Base-by-base conservation (phyloP, 2,113 vertebrate genomes). In the Procavia capensis region DNA sequence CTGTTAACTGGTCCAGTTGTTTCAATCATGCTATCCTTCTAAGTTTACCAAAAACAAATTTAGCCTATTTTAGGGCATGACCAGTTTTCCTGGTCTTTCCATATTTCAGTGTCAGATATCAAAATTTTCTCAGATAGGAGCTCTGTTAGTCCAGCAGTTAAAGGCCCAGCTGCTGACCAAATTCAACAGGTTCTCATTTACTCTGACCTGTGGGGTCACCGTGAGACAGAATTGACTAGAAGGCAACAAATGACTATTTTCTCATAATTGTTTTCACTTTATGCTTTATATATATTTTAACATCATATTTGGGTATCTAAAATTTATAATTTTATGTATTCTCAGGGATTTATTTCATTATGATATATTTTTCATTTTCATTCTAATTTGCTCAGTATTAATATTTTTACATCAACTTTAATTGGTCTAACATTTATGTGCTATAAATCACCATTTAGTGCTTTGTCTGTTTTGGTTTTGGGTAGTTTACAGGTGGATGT, bases 1-100 rank as follows among this genome's bases (percentile, higher is more conserved):
- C 5, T 9, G 6, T 9, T 11, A 36, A 41, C 0, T 0, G 20
- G 20, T 68, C 22, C 29, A 13, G 3, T 1, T 5, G 29, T 50
- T 29, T 72, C 29, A 24, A 5, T 31, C 31, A 24, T 0, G 1
- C 2, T n/a, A 24, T 61, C 31, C 0, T 27, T 36, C 24, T 39
- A 13, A 5, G 27, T 16, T 72, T 31, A 19, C 41, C 54, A 78
- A 29, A 50, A 80, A 25, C 14, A 10, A 0, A 4, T n/a, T n/a
- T n/a, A 34, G 9, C 14, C 54, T 13, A 27, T 22, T 39, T 70
- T 63, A 4, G n/a, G 20, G 4, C 25, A 5, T 36, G 25, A 34
- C 47, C 41, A 4, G 39, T 45, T 66, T n/a, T 64, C 29, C 29
- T 57, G 45, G 47, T 20, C 11, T 1, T 2, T 7, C 27, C 3